Conservation (phyloP, 2,113 vertebrate genomes). For the Cynocephalus volans region DNA sequence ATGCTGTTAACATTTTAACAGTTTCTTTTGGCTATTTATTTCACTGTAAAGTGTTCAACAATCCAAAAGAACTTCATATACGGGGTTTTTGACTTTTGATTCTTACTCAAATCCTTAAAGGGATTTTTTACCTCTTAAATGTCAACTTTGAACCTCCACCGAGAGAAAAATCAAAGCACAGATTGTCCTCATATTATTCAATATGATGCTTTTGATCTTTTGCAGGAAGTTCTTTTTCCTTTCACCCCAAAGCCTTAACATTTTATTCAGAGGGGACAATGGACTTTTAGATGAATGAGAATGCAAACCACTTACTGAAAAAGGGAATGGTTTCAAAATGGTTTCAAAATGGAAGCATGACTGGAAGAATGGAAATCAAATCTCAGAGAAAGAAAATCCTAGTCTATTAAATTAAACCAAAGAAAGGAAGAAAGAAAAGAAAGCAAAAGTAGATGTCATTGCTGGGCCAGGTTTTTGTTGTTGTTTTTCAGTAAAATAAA, state of each 20-base stretch:
- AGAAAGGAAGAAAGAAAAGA: background rate
- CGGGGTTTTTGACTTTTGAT: constrained; percentile 42
- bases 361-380: background rate
- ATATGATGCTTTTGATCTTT: constrained; percentile 30
- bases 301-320: background rate
- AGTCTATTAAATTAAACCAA: background rate
- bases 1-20: background rate
- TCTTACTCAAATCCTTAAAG: background rate
- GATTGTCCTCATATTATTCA: background rate
- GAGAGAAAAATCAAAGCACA: constrained; percentile 12
- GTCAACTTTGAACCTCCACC: background rate
- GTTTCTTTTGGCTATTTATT: background rate
- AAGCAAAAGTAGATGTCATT: background rate
- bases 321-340: background rate
- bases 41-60: background rate
- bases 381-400: background rate
- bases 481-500: constrained; percentile 14
- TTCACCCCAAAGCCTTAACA: background rate
- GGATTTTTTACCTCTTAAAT: background rate
- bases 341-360: background rate
- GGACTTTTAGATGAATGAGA: background rate
- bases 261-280: background rate
- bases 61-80: background rate
- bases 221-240: background rate
- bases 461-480: background rate